Percentiles rank a stretch among this genome's conserved stretches.
phyloP scores from a whole-genome alignment of 2,888 invertebrate genomes.

The Sesamia inferens region DNA sequence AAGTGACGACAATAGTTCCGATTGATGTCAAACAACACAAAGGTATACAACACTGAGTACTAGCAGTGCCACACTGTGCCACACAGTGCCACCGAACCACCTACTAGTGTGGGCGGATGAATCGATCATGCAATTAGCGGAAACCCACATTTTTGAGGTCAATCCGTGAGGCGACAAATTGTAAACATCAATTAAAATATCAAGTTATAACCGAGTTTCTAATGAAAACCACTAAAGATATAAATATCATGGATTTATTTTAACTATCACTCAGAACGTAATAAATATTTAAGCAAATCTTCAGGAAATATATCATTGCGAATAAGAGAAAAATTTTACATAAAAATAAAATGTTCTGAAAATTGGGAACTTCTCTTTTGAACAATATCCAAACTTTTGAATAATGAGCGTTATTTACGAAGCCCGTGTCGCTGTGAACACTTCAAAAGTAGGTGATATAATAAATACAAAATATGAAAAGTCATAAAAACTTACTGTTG shows the following conservation, averaged over 20 bases:
- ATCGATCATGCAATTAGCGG: constrained; percentile 61
- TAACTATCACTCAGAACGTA: constrained; percentile 15
- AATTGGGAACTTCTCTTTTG: constrained; percentile 37
- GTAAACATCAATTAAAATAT: constrained; percentile 65
- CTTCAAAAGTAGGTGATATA: constrained; percentile 39
- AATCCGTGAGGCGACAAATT: constrained; percentile 45
- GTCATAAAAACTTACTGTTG: constrained; percentile 80
- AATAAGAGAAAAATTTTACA: constrained; percentile 17
- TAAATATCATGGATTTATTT: constrained; percentile 15
- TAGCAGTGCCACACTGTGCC: constrained; percentile 40
- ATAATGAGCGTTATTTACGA: constrained; percentile 43
- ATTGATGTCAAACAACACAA: constrained; percentile 71
- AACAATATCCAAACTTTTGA: constrained; percentile 43
- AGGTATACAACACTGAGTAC: constrained; percentile 61
- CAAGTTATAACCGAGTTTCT: constrained; percentile 47
- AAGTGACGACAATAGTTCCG: constrained; percentile 67
- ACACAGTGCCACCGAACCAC: constrained; percentile 44
- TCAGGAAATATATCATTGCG: constrained; percentile 40
- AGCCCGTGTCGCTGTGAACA: constrained; percentile 16
- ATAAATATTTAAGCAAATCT: constrained; percentile 17
- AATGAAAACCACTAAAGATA: constrained; percentile 30
- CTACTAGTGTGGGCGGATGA: constrained; percentile 42
- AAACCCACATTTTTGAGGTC: constrained; percentile 49
- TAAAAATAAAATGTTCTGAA: constrained; percentile 41
- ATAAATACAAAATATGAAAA: constrained; percentile 27